Base-by-base conservation (phyloP, 2,113 vertebrate genomes). In the Beaufortia kweichowensis region DNA sequence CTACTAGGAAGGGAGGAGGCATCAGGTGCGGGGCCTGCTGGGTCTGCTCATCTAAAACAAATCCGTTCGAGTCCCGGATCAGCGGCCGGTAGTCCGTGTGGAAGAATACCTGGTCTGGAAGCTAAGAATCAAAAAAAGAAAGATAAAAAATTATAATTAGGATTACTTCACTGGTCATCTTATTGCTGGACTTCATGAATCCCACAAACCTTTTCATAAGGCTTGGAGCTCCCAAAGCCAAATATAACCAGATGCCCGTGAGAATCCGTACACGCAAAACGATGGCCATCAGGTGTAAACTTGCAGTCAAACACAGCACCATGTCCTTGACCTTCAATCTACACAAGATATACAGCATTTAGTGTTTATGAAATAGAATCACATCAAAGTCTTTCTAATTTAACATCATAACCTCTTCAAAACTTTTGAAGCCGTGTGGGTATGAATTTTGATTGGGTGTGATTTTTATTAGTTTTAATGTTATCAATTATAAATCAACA, bases 71-170 rank as follows among this genome's bases (percentile, higher is more conserved):
- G 82, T 99, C 97, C 31, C 95, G 90, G 85, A 98, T 96, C 84
- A 99, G 90, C 0, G 97, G 97, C 60, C 97, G 91, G 64, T 98
- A 99, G 87, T 99, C 97, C 9, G 97, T 99, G 86, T 99, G 97
- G 88, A 99, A 99, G 89, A 99, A 99, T 90, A 99, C 95, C 89
- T 99, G 97, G 86, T 99, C 97, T 75, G 97, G 97, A 88, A 99
- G 96, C 97, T 99, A 84, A 4, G 57, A 43, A 68, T n/a, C 0
- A 55, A 1, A 4, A 39, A 0, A n/a, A 0, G 70, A 7, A 77
- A 0, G 48, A 28, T 35, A 1, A 17, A 0, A 48, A 60, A 15
- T 31, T 12, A 1, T 71, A 31, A 1, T 11, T 15, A 17, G 43
- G 15, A 17, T 19, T 46, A 14, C 43, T 17, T 46, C 15, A 17